Base-by-base conservation (phyloP, 2,888 invertebrate genomes). In the Linyphia triangularis region DNA sequence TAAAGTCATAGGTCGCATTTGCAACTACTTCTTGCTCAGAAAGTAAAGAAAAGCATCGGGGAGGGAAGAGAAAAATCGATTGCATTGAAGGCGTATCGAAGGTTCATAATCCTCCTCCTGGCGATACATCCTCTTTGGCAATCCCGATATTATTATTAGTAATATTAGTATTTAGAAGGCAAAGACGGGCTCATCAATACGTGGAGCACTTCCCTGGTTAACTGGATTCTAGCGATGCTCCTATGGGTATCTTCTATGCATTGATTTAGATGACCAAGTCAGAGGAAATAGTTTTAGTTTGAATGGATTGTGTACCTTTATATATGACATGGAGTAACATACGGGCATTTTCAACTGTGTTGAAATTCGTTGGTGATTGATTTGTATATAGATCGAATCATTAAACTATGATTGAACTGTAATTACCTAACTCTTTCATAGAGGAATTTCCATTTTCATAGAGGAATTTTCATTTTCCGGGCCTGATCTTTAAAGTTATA, bases 151-250 rank as follows among this genome's bases (percentile, higher is more conserved):
- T 85, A 78, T 78, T 77, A 85, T 77, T 85, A 78, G 69, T 43
- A 78, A 43, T 78, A 85, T 77, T 85, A 85, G 75, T 75, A 72
- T 82, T 82, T 82, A 72, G 57, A 82, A 72, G 37, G 82, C 63
- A 82, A 63, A 82, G 82, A 37, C 72, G 59, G 26, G 26, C 77
- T 85, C 85, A 85, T 85, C 78, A 85, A 70, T 69, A 26, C 63
- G 7, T 61, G 37, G 28, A n/a, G 85, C 85, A 61, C 57, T 77
- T 85, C 28, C 69, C 69, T 37, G 77, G 24, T 61, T 69, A 85
- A 85, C 69, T 57, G 84, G 84, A 84, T 84, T 84, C 65, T 2
- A 19, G 24, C 57, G 19, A 22, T 82, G 57, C 69, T 57, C 69
- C 30, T 69, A 28, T 59, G 69, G 59, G 28, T 26, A 28, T 37